These are phyloP conservation scores for Corythornis madagascariensis DNA, from an alignment of 2,113 vertebrate genomes.

Conservation along the genomic window DNA sequence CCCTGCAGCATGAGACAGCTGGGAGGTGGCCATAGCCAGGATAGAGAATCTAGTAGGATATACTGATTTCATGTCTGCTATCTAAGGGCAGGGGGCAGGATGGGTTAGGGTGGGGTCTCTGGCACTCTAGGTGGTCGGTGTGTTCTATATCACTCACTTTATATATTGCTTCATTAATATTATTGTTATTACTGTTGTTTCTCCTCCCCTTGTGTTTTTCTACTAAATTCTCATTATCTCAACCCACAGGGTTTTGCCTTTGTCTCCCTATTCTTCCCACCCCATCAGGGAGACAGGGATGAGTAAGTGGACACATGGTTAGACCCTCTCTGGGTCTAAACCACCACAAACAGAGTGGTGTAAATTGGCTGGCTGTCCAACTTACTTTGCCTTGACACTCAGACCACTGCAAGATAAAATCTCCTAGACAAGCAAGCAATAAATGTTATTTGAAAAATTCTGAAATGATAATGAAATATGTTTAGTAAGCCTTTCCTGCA, in stretches of 20 bases:
- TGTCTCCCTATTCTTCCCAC: background rate
- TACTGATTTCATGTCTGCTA: no score
- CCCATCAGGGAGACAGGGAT: background rate
- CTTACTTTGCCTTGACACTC: background rate
- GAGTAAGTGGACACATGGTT: no score
- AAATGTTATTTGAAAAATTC: slow-evolving; percentile 6
- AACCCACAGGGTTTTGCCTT: background rate
- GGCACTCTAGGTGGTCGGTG: no score
- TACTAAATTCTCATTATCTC: background rate
- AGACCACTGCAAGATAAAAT: background rate
- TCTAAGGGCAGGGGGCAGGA: no score
- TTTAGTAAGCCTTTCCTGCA: background rate
- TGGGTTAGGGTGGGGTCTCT: background rate
- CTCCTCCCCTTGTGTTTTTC: background rate
- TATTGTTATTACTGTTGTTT: background rate
- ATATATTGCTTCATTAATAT: background rate
- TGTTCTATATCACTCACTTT: background rate
- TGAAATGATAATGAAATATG: background rate
- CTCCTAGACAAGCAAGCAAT: background rate
- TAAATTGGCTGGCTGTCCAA: background rate
- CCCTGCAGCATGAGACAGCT: rapidly evolving
- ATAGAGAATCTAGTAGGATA: no score
- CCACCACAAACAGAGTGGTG: background rate
- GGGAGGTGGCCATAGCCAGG: no score
- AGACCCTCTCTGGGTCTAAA: background rate